A percentile compares a stretch with the other conserved stretches of the same genome.
phyloP scores from a whole-genome alignment of 2,888 invertebrate species.

The Troilus luridus region DNA sequence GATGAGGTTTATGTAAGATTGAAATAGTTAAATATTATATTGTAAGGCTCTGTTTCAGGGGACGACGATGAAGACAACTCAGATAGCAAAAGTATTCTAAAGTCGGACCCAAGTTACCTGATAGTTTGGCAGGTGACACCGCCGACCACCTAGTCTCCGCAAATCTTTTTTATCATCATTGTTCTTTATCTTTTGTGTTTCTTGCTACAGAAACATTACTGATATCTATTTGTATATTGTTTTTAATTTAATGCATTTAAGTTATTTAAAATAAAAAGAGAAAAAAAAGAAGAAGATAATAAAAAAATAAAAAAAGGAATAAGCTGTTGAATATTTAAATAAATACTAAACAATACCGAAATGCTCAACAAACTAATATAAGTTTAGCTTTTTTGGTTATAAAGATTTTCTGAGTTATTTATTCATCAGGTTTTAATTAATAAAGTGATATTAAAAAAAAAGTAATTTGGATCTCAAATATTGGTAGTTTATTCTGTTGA shows the following conservation, averaged over 20 bases:
- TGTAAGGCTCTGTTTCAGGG: slow-evolving; percentile 59
- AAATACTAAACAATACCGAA: slow-evolving; percentile 1
- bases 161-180: slow-evolving; percentile 18
- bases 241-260: slow-evolving; percentile 7
- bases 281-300: background rate
- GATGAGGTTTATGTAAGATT: background rate
- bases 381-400: background rate
- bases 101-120: slow-evolving; percentile 79
- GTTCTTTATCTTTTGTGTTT: slow-evolving; percentile 21
- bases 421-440: background rate
- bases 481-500: background rate
- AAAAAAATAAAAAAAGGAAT: background rate
- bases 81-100: slow-evolving; percentile 74
- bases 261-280: slow-evolving; percentile 5
- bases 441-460: background rate
- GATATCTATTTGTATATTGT: slow-evolving; percentile 30
- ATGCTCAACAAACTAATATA: slow-evolving; percentile 22
- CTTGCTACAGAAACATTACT: slow-evolving; percentile 34
- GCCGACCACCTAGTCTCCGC: slow-evolving; percentile 57
- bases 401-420: background rate
- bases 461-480: slow-evolving; percentile 7
- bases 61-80: slow-evolving; percentile 84
- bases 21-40: slow-evolving; percentile 39
- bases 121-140: slow-evolving; percentile 89
- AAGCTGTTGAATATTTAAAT: slow-evolving; percentile 8